Evolutionary conservation across 2,888 invertebrate species (phyloP).

Genomic region (Drosophila longiperda): DNA sequence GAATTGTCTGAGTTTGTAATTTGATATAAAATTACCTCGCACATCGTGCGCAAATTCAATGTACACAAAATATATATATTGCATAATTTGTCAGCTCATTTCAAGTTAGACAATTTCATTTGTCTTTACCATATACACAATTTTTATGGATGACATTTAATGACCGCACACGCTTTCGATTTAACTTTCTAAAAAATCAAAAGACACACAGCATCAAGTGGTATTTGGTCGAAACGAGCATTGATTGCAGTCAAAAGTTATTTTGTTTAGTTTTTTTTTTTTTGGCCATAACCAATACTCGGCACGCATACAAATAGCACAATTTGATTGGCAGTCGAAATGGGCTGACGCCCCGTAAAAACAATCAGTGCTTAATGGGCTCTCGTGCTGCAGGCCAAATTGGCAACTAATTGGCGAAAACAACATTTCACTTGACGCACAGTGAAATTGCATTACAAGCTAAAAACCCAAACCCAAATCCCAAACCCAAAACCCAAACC

Average conservation of each 20-base stretch:
- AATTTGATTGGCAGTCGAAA: constrained; percentile 56
- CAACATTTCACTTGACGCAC: constrained; percentile 68
- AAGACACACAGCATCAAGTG: constrained; percentile 39
- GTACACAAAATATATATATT: constrained; percentile 34
- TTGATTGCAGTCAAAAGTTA: constrained; percentile 31
- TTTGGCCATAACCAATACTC: constrained; percentile 33
- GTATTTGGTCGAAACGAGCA: constrained; percentile 23
- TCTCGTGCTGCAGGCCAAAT: constrained; percentile 58
- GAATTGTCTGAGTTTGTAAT: constrained; percentile 50
- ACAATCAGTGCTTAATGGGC: constrained; percentile 71
- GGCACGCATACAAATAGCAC: constrained; percentile 71
- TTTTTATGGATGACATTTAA: constrained; percentile 56
- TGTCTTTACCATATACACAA: constrained; percentile 40
- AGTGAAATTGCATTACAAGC: constrained; percentile 57
- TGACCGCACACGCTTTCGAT: constrained; percentile 44
- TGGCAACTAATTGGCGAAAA: constrained; percentile 77
- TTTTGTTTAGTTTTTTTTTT: constrained; percentile 3
- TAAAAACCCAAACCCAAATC: not conserved
- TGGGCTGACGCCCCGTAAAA: constrained; percentile 59
- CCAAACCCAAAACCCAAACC: not conserved
- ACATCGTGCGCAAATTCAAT: constrained; percentile 7
- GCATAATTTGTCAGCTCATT: constrained; percentile 58
- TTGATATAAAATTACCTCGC: constrained; percentile 32
- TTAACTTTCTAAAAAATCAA: constrained; percentile 65
- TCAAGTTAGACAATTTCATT: constrained; percentile 49